These are phyloP conservation scores for Eupeodes luniger DNA, from an alignment of 2,888 invertebrate species.

Conservation along the genomic window DNA sequence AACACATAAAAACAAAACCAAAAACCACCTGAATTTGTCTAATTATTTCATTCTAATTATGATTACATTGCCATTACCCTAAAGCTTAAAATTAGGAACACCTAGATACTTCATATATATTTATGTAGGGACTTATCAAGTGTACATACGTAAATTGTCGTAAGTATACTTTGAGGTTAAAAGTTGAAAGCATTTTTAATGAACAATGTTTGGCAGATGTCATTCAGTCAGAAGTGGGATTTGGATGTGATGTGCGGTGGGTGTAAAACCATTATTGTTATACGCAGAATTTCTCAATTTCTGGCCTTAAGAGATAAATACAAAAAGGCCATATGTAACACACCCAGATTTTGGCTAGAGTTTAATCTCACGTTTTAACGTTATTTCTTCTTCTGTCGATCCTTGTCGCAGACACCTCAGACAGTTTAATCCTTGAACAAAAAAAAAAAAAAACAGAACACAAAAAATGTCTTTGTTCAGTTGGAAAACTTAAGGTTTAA, in stretches of 20 bases:
- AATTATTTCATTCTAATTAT: constrained; percentile 25
- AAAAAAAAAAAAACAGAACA: not conserved
- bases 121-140: no score
- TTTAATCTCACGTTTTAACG: constrained; percentile 31
- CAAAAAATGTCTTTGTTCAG: constrained; percentile 11
- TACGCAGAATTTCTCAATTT: not conserved
- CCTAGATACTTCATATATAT: not conserved
- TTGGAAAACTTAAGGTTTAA: constrained; percentile 16
- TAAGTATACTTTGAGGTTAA: constrained; percentile 26
- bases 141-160: no score
- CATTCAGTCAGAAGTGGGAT: constrained; percentile 16
- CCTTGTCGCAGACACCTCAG: constrained; percentile 18
- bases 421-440: constrained; percentile 50
- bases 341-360: not conserved
- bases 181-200: constrained; percentile 47
- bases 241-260: not conserved
- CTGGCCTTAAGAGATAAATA: not conserved
- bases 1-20: not conserved
- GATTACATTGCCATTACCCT: not conserved
- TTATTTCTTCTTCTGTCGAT: not conserved
- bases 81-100: not conserved
- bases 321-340: not conserved
- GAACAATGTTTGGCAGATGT: constrained; percentile 55
- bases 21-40: constrained; percentile 23
- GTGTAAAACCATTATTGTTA: not conserved